Evolutionary conservation across 1,140 invertebrate species (phyloP), one percentile per base, ranked within the genome.

Genomic region (Drosophila funebris): DNA sequence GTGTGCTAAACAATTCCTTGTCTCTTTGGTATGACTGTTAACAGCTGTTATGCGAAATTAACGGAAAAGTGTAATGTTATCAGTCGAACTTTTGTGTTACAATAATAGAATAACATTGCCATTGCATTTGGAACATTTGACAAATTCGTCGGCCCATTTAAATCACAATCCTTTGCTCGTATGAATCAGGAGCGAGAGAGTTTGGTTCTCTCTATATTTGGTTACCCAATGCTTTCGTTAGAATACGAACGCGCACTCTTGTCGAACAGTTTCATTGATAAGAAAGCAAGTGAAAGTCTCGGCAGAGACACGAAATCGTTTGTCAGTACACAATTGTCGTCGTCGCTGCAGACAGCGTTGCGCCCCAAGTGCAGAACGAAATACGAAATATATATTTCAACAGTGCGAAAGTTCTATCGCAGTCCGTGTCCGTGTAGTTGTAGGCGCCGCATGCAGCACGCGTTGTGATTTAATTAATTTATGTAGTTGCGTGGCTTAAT

Each of bases 221-320:
- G 24, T 14, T 48, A 11, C n/a, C 11, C 31, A 37, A 39, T 18
- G 29, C 14, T 48, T 29, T 20, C 37, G 46, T 50, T 52, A 20
- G 16, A 31, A 31, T 61, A 57, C 54, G 75, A 63, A 37, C 70
- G 66, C 71, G 67, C 62, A 27, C 48, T 56, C 41, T 39, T 22
- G 20, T 63, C 62, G 44, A 37, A 71, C 53, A 62, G 41, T 75
- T 83, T 81, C 82, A 87, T 87, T 87, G 82, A 87, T 87, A 87
- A 87, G 82, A 70, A 76, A 43, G 33, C 74, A 60, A 67, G 73
- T 78, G 73, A 75, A 75, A 75, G 75, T 62, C 48, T 56, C 52
- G 46, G 13, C n/a, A 50, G 43, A 14, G 24, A 43, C 13, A 27
- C 43, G 27, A 64, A 27, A 63, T 58, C 39, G 29, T 8, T 29